Conservation (phyloP, 2,888 invertebrate genomes). For the Drosophila macrospina region DNA sequence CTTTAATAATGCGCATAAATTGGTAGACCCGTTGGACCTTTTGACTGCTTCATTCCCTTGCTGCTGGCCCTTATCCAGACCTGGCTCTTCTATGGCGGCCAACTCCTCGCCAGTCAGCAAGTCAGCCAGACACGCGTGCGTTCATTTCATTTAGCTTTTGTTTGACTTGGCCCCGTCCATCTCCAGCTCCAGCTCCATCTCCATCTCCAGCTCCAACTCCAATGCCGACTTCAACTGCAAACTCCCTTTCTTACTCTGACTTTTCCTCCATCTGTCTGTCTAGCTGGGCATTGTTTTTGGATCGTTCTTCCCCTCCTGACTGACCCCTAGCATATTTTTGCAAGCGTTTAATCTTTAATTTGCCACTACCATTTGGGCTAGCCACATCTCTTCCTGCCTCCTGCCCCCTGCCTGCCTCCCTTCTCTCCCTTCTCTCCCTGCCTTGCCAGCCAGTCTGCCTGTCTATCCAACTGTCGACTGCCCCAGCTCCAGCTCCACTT, state of each 20-base stretch:
- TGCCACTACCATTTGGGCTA: slow-evolving; percentile 62
- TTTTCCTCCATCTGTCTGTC: slow-evolving; percentile 47
- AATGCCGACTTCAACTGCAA: not conserved
- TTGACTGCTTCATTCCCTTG: slow-evolving; percentile 74
- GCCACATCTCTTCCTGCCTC: slow-evolving; percentile 1
- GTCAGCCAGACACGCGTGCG: slow-evolving; percentile 49
- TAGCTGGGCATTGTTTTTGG: slow-evolving; percentile 68
- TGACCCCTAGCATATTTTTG: slow-evolving; percentile 70
- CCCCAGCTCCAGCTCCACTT: not conserved
- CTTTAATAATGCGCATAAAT: slow-evolving; percentile 82
- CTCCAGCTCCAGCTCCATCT: slow-evolving; percentile 2
- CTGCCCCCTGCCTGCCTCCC: slow-evolving; percentile 1
- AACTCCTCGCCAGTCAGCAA: slow-evolving; percentile 7
- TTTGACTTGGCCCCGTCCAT: slow-evolving; percentile 61
- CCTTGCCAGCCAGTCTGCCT: slow-evolving; percentile 38
- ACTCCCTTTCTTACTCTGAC: slow-evolving; percentile 15
- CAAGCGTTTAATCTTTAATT: slow-evolving; percentile 77
- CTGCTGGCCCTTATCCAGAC: slow-evolving; percentile 4
- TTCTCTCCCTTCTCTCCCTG: not conserved
- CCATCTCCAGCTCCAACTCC: not conserved
- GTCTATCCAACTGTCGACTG: slow-evolving; percentile 67
- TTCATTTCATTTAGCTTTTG: slow-evolving; percentile 77
- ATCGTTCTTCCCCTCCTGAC: slow-evolving; percentile 15
- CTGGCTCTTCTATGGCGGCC: slow-evolving; percentile 12
- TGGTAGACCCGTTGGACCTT: slow-evolving; percentile 67